Evolutionary conservation across 2,797 vertebrate species (phyloP).

Genomic region (Trichosurus vulpecula): DNA sequence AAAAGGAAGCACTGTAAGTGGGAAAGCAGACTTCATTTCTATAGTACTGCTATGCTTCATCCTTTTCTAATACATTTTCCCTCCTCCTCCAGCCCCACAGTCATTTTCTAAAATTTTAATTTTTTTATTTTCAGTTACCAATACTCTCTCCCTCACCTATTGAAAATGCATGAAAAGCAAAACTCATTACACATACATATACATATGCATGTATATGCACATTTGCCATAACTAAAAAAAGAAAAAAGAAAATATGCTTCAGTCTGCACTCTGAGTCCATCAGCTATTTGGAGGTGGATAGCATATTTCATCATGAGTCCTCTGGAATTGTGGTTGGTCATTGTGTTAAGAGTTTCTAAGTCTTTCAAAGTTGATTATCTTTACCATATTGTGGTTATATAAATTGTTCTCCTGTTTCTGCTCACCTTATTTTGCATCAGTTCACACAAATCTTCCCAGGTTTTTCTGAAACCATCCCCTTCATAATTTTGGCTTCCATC

Average conservation of each 20-base stretch:
- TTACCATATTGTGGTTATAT: neutral
- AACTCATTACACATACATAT: neutral
- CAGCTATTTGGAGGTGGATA: neutral
- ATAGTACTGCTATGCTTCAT: neutral
- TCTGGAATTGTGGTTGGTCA: neutral
- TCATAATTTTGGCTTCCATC: neutral
- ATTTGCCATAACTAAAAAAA: neutral
- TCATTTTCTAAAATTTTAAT: neutral
- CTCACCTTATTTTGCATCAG: neutral
- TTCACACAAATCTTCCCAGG: neutral
- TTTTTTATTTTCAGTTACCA: neutral
- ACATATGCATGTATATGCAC: too few species aligned
- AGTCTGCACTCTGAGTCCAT: neutral
- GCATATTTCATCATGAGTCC: neutral
- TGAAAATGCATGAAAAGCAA: neutral
- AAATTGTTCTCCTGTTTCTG: neutral
- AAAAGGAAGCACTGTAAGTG: neutral
- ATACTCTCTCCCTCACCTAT: neutral
- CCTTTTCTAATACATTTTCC: neutral
- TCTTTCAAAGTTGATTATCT: neutral
- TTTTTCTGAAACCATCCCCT: neutral
- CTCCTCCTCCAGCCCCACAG: neutral
- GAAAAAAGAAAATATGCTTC: neutral
- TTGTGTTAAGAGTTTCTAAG: neutral
- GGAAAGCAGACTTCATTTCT: slow-evolving; percentile 11